Conservation (phyloP, 2,797 vertebrate genomes). For the Remorina albescens region DNA sequence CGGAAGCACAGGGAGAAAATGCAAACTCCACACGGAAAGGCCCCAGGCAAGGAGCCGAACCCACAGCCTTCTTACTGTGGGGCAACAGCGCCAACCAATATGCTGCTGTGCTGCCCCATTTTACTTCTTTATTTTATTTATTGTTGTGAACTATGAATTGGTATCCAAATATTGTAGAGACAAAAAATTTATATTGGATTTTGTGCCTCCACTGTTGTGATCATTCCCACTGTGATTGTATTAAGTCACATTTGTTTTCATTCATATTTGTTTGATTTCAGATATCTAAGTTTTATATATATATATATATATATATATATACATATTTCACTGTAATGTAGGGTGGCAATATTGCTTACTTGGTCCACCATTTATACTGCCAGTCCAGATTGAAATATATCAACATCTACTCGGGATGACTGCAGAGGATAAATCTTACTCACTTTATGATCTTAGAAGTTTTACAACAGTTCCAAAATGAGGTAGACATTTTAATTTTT, state of each 20-base stretch:
- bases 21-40: no score
- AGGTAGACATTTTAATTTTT: slow-evolving; percentile 5
- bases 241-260: slow-evolving; percentile 5
- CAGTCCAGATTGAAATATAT: background rate
- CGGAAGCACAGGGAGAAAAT: no score
- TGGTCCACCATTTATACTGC: background rate
- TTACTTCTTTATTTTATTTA: slow-evolving; percentile 20
- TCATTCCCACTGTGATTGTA: background rate
- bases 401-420: background rate
- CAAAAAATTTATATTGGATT: no score
- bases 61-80: no score
- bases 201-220: background rate
- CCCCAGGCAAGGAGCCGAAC: no score
- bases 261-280: slow-evolving; percentile 6
- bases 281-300: no score
- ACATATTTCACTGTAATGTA: background rate
- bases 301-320: no score
- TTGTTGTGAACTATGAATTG: background rate
- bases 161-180: background rate
- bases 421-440: no score
- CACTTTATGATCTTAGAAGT: background rate
- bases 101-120: no score
- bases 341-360: background rate
- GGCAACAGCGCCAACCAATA: no score
- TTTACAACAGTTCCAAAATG: background rate